Evolutionary conservation across 2,797 vertebrate genomes (phyloP), one percentile per base, ranked within the genome.

Genomic region (Petrocephalus sullivani): DNA sequence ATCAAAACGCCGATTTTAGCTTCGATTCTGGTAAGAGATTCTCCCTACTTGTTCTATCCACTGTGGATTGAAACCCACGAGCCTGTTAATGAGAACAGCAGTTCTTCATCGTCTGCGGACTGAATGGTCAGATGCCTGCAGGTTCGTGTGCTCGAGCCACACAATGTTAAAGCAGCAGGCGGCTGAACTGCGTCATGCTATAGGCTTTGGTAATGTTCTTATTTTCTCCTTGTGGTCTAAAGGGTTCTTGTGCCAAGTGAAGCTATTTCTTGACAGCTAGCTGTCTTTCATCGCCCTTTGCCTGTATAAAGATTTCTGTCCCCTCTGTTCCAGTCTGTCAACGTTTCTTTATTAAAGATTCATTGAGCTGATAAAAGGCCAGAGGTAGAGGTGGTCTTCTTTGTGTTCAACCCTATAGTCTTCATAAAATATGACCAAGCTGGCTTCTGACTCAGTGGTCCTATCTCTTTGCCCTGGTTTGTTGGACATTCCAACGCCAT

Each of bases 1-100:
- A 98, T 99, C 92, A 98, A 97, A 95, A 95, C 95, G 4, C 98
- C 98, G 19, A 98, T 99, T 94, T 93, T 98, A 92, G 93, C 96
- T 41, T 99, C 97, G 88, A 98, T 99, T 92, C 93, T 98, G 97
- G 98, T 99, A 94, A 95, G 7, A 49, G 75, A 49, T 81, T 81
- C 8, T 81, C 12, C 75, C 33, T 49, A 21, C 8, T 49, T 49
- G 16, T 81, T 8, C 7, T 10, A 4, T 49, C 75, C 49, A n/a
- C 8, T n/a, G 75, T 81, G 75, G 41, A 49, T 81, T 19, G 19
- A 81, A 81, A 81, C 19, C 75, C 41, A n/a, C 9, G 9, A 46
- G 75, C 75, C 75, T 8, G 37, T n/a, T n/a, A 81, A 8, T 81
- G 46, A 1, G 7, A 78, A 46, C 33, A 19, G 10, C 0, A 4